Evolutionary conservation across 2,888 invertebrate genomes (phyloP).

Genomic region (Pseudococcus viburni): DNA sequence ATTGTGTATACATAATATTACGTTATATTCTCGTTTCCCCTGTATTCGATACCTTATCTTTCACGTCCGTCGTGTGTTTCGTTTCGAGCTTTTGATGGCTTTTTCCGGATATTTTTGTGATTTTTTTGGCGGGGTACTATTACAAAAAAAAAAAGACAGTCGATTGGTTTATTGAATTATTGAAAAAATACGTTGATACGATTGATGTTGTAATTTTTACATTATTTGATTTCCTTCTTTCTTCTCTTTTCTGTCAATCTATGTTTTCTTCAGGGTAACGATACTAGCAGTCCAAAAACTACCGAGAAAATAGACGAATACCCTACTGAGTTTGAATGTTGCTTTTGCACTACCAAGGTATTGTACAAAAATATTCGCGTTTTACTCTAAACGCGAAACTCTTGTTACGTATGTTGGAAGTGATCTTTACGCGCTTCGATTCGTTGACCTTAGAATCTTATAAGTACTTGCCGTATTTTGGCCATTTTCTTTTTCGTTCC

Average conservation of each 20-base stretch:
- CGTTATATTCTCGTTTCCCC: background rate
- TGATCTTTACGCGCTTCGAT: background rate
- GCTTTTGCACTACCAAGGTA: slow-evolving; percentile 97
- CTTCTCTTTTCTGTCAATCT: slow-evolving; percentile 62
- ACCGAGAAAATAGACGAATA: slow-evolving; percentile 87
- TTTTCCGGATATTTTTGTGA: background rate
- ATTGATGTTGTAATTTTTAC: slow-evolving; percentile 46
- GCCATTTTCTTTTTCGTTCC: slow-evolving; percentile 3
- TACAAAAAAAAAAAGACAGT: background rate
- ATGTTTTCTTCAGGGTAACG: slow-evolving; percentile 58
- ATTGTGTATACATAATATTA: slow-evolving; percentile 4
- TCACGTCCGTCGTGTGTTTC: background rate
- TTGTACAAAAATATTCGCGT: slow-evolving; percentile 68
- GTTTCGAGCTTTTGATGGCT: slow-evolving; percentile 1
- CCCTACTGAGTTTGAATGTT: slow-evolving; percentile 96
- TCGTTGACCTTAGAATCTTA: slow-evolving; percentile 21
- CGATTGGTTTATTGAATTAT: background rate
- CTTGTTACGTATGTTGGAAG: slow-evolving; percentile 37
- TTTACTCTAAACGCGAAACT: background rate
- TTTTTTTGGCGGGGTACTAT: background rate
- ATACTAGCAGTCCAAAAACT: slow-evolving; percentile 52
- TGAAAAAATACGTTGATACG: background rate
- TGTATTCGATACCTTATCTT: background rate
- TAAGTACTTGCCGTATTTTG: background rate
- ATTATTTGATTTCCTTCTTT: slow-evolving; percentile 57